A percentile compares a stretch with the other conserved stretches of the same genome.
These are phyloP conservation scores for Subanguina moxae DNA, from an alignment of 1,140 invertebrate genomes.

Conservation along the genomic window DNA sequence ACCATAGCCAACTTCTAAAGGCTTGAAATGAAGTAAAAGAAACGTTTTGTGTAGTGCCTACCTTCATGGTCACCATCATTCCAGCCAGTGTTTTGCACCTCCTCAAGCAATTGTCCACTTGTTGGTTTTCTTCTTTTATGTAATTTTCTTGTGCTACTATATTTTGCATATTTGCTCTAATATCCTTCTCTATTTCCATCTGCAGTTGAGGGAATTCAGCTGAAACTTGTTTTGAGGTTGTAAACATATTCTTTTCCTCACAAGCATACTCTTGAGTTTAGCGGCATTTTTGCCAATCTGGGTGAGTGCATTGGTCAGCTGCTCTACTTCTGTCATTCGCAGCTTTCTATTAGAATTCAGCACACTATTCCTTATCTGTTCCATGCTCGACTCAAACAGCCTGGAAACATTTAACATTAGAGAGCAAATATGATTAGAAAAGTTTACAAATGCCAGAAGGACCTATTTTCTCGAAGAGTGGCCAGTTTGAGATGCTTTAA, in stretches of 20 bases:
- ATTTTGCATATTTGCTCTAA: slow-evolving; percentile 48
- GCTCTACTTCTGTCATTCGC: slow-evolving; percentile 56
- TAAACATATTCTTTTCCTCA: not conserved
- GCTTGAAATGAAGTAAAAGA: too few species aligned
- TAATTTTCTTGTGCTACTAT: slow-evolving; percentile 48
- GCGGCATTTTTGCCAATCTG: slow-evolving; percentile 50
- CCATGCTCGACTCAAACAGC: slow-evolving; percentile 46
- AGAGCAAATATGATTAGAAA: not conserved
- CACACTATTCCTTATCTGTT: slow-evolving; percentile 48
- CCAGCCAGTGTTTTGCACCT: slow-evolving; percentile 54
- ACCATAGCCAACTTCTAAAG: not conserved
- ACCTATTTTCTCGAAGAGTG: too few species aligned
- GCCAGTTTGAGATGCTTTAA: too few species aligned
- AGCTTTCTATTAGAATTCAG: slow-evolving; percentile 53
- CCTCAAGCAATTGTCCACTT: slow-evolving; percentile 46
- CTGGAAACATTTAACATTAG: slow-evolving; percentile 19
- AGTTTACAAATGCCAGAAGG: too few species aligned
- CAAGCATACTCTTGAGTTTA: slow-evolving; percentile 46
- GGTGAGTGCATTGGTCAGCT: slow-evolving; percentile 45
- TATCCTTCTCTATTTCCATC: slow-evolving; percentile 38
- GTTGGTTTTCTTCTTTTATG: slow-evolving; percentile 43
- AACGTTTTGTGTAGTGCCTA: slow-evolving; percentile 54
- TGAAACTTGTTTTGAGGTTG: slow-evolving; percentile 6
- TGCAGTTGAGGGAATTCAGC: slow-evolving; percentile 46
- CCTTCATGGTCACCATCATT: slow-evolving; percentile 56